phyloP scores from a whole-genome alignment of 2,113 vertebrate genomes.

The Fregata magnificens region DNA sequence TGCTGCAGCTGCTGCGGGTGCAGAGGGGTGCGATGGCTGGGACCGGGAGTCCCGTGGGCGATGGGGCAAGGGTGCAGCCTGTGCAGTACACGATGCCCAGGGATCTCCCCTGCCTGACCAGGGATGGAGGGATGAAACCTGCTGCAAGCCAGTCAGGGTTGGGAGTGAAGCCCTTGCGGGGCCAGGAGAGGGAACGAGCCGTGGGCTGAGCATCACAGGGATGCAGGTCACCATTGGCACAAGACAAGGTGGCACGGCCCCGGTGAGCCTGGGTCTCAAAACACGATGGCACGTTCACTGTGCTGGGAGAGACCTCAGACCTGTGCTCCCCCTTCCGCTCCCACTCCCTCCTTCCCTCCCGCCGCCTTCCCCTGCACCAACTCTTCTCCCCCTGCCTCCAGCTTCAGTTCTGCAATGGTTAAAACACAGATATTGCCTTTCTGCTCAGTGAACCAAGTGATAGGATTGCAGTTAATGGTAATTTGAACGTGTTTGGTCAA shows the following conservation, averaged over 20 bases:
- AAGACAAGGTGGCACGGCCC: neutral
- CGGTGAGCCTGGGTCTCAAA: accelerated
- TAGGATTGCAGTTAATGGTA: constrained; percentile 77
- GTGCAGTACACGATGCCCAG: accelerated
- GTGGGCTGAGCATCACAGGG: accelerated
- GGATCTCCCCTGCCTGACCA: neutral
- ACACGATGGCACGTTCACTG: accelerated
- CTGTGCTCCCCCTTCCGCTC: neutral
- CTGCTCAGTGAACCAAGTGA: constrained; percentile 77
- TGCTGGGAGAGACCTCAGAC: neutral
- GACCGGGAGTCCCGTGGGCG: accelerated
- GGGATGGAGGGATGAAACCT: neutral
- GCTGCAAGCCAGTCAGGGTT: accelerated
- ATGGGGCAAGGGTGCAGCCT: neutral
- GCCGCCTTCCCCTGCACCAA: neutral
- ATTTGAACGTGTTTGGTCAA: constrained; percentile 80
- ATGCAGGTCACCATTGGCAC: neutral
- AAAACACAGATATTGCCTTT: constrained; percentile 69
- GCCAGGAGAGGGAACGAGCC: neutral
- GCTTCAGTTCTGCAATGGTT: constrained; percentile 35
- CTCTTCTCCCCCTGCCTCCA: neutral
- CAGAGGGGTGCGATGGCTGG: accelerated
- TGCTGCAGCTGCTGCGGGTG: neutral
- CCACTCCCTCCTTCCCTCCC: neutral
- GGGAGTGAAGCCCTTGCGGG: neutral